These are phyloP conservation scores for Nycticryphes semicollaris DNA, from an alignment of 2,113 vertebrate genomes.

Conservation along the genomic window DNA sequence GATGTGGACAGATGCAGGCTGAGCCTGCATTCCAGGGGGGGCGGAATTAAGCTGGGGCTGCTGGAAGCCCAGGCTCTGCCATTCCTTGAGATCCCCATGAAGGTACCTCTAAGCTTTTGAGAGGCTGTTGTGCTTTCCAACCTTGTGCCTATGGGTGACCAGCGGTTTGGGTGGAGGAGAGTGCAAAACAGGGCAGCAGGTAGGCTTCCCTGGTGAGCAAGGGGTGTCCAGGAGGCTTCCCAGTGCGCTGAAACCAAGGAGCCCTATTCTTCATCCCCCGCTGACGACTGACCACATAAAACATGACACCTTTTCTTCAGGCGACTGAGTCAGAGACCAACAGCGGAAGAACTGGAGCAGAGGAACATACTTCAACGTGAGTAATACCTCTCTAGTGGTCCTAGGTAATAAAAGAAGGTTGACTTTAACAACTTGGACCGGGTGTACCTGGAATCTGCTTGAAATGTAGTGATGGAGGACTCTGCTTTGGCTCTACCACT, in stretches of 20 bases:
- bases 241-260: not conserved
- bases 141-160: not conserved
- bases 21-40: not conserved
- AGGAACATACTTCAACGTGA: constrained; percentile 97
- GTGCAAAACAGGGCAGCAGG: not conserved
- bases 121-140: not conserved
- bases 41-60: not conserved
- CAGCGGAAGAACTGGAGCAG: constrained; percentile 94
- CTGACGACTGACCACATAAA: not conserved
- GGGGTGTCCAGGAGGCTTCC: not conserved
- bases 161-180: not conserved
- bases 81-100: not conserved
- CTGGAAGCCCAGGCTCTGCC: not conserved
- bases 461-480: not conserved
- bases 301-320: constrained; percentile 59
- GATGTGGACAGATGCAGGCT: not conserved
- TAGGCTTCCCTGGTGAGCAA: not conserved
- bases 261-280: not conserved
- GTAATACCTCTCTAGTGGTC: constrained; percentile 10
- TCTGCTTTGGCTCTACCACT: not conserved
- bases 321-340: constrained; percentile 94
- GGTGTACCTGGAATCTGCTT: not conserved
- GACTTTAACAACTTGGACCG: not conserved
- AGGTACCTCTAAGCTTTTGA: not conserved
- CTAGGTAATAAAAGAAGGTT: not conserved